Percentiles rank a stretch among this genome's conserved stretches.
These are phyloP conservation scores for Polyommatus iphigenia DNA, from an alignment of 2,888 invertebrate genomes.

Conservation along the genomic window DNA sequence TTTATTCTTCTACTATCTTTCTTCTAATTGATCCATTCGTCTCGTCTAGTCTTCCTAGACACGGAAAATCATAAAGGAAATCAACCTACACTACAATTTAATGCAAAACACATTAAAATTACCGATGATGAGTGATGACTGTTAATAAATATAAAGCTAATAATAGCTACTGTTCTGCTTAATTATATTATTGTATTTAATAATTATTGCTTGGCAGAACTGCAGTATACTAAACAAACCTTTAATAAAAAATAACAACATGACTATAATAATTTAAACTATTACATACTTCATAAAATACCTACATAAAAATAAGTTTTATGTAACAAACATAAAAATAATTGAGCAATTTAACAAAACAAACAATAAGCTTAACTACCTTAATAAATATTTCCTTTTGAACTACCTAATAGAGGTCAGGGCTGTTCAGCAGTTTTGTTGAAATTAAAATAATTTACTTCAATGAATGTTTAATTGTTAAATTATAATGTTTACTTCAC, in stretches of 20 bases:
- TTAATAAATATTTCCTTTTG: conserved; percentile 38
- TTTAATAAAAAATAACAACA: not conserved
- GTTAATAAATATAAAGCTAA: not conserved
- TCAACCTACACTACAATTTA: not conserved
- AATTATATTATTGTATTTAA: not conserved
- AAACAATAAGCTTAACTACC: conserved; percentile 34
- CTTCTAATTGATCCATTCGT: too few relatives aligned
- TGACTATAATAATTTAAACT: not conserved
- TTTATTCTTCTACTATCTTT: too few relatives aligned
- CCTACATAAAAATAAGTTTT: not conserved
- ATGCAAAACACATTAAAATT: not conserved
- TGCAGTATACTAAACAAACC: not conserved
- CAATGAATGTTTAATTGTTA: not conserved
- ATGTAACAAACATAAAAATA: conserved; percentile 3
- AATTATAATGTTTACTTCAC: not conserved
- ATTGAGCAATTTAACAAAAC: conserved; percentile 21
- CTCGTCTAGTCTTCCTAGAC: too few relatives aligned
- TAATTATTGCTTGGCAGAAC: too few relatives aligned
- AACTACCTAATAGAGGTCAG: conserved; percentile 31
- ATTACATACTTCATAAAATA: not conserved
- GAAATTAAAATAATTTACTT: not conserved
- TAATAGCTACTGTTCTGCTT: not conserved
- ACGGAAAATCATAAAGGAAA: too few relatives aligned
- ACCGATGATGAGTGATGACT: too few relatives aligned
- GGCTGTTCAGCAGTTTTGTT: not conserved